Conservation (phyloP, 2,797 vertebrate genomes). For the Gymnopithys bicolor region DNA sequence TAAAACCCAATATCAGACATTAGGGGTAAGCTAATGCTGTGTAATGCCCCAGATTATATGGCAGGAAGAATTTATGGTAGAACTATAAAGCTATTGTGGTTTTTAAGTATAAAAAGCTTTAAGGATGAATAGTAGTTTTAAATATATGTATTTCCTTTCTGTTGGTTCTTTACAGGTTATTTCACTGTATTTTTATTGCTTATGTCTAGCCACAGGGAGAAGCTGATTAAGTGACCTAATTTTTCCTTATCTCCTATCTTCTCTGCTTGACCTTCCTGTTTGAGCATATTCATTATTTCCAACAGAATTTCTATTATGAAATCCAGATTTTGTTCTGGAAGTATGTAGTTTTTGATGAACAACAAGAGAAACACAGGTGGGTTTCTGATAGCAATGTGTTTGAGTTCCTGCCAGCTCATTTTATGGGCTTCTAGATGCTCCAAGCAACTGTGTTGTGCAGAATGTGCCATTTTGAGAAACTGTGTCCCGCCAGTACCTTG, state of each 20-base stretch:
- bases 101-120: not conserved
- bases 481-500: not conserved
- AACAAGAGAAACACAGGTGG: conserved; percentile 25
- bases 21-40: not conserved
- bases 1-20: not conserved
- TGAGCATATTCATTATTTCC: not conserved
- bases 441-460: not conserved
- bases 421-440: conserved; percentile 9
- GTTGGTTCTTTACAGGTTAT: not conserved
- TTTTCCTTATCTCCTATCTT: conserved; percentile 45
- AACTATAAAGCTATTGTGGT: not conserved
- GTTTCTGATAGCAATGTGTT: conserved; percentile 19
- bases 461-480: not conserved
- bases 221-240: conserved; percentile 27
- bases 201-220: conserved; percentile 1
- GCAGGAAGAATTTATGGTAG: not conserved
- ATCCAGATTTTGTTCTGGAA: conserved; percentile 44
- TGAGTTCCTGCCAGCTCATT: conserved; percentile 6
- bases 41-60: not conserved
- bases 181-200: conserved; percentile 13
- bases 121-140: not conserved
- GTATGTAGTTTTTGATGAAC: not conserved
- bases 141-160: not conserved
- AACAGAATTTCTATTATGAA: conserved; percentile 3
- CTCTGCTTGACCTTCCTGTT: conserved; percentile 43